Percentiles rank a stretch among this genome's conserved stretches.
phyloP scores from a whole-genome alignment of 2,797 vertebrate genomes.

The Peromyscus nudipes region DNA sequence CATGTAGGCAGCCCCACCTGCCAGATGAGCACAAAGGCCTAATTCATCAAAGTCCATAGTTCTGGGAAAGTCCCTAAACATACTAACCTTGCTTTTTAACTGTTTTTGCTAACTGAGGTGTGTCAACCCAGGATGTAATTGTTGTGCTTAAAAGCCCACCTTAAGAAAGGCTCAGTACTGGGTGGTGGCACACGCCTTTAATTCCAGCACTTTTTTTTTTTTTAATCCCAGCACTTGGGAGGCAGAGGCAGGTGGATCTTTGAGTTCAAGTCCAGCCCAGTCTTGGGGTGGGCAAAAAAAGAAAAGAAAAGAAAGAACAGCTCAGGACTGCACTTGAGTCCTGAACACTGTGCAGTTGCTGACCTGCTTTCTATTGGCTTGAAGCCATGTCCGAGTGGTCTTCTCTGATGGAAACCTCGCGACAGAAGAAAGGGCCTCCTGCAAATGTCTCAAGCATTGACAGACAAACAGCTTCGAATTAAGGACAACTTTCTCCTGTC shows the following conservation, averaged over 20 bases:
- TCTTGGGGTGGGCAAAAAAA: neutral
- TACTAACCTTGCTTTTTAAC: neutral
- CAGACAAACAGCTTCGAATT: constrained; percentile 15
- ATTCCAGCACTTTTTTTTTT: neutral
- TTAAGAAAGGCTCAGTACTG: neutral
- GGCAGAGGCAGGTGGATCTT: neutral
- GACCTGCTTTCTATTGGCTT: neutral
- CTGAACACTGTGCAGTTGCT: neutral
- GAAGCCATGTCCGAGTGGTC: neutral
- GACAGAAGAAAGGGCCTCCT: neutral
- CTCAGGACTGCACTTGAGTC: neutral
- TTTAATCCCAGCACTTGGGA: neutral
- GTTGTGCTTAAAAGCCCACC: neutral
- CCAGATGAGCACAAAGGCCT: neutral
- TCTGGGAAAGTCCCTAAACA: neutral
- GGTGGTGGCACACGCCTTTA: neutral
- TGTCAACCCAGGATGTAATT: no score
- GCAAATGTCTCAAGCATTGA: neutral
- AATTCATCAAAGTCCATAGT: neutral
- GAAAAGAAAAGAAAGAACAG: neutral
- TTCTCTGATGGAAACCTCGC: neutral
- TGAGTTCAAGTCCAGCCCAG: neutral
- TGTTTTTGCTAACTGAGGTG: neutral
- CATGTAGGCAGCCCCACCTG: no score
- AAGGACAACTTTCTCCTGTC: neutral